A percentile compares a stretch with the other conserved stretches of the same genome.
Evolutionary conservation across 2,113 vertebrate genomes (phyloP).

Genomic region (Ascaphus truei): DNA sequence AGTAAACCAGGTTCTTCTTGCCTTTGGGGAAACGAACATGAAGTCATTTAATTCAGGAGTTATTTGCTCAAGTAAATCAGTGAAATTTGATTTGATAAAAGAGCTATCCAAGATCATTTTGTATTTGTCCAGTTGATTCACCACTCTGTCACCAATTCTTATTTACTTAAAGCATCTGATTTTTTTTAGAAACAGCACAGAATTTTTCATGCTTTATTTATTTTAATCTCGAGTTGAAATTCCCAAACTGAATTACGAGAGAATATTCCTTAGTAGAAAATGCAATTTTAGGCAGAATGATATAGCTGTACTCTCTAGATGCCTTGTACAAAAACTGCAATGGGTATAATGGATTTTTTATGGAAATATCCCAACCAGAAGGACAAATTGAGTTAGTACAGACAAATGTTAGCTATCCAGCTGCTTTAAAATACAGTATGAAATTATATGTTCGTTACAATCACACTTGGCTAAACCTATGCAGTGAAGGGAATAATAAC

Average conservation of each 20-base stretch:
- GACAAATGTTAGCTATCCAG: constrained; percentile 26
- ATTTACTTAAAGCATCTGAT: constrained; percentile 44
- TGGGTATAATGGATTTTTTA: background rate
- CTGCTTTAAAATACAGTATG: constrained; percentile 17
- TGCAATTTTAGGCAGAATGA: constrained; percentile 34
- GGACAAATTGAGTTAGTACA: constrained; percentile 29
- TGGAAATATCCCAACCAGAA: constrained; percentile 15
- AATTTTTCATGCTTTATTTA: constrained; percentile 3
- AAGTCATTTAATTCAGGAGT: constrained; percentile 49
- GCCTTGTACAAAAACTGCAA: background rate
- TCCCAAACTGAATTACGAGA: constrained; percentile 36
- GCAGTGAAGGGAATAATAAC: constrained; percentile 10
- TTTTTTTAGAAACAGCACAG: constrained; percentile 32
- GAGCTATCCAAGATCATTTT: constrained; percentile 38
- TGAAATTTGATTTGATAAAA: constrained; percentile 42
- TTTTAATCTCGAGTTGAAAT: constrained; percentile 16
- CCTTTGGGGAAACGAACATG: constrained; percentile 41
- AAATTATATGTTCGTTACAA: constrained; percentile 25
- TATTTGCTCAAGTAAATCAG: constrained; percentile 47
- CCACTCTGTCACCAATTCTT: constrained; percentile 21
- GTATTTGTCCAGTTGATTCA: constrained; percentile 40
- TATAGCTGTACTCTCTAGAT: constrained; percentile 19
- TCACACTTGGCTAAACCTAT: background rate
- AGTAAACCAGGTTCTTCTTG: constrained; percentile 21
- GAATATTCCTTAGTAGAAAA: constrained; percentile 31